phyloP scores from a whole-genome alignment of 1,140 invertebrate genomes.

The Holotrichia oblita region DNA sequence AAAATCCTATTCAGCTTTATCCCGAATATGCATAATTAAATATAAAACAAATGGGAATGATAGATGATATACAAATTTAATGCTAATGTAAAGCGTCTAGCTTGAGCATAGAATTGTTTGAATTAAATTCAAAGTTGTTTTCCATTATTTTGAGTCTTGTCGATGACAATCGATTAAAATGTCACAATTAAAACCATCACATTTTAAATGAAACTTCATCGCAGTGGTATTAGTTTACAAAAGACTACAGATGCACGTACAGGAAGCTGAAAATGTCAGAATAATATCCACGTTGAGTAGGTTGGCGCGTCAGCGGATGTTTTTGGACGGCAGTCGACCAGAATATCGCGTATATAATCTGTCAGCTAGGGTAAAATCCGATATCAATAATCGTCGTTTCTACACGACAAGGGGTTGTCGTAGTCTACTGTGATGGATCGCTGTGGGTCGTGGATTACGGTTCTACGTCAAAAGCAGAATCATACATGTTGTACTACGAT shows the following conservation, averaged over 20 bases:
- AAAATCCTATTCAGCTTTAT: too few species aligned
- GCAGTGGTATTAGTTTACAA: background rate
- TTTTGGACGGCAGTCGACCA: background rate
- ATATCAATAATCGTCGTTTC: slow-evolving; percentile 26
- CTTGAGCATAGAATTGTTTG: background rate
- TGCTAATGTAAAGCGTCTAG: background rate
- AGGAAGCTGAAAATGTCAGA: background rate
- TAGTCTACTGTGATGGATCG: slow-evolving; percentile 20
- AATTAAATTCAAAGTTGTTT: background rate
- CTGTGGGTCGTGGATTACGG: slow-evolving; percentile 15
- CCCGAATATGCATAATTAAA: too few species aligned
- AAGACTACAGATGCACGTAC: background rate
- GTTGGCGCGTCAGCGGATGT: background rate
- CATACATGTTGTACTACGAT: slow-evolving; percentile 26
- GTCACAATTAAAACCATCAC: background rate
- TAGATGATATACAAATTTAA: too few species aligned
- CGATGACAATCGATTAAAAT: background rate
- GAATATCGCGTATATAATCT: slow-evolving; percentile 6
- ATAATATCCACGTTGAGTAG: background rate
- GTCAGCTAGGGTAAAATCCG: slow-evolving; percentile 11
- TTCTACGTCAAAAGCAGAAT: slow-evolving; percentile 24
- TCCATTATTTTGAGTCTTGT: background rate
- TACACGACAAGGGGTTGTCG: slow-evolving; percentile 29
- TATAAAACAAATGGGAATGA: too few species aligned
- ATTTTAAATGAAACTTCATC: background rate